Base-by-base conservation (phyloP, 2,113 vertebrate species). In the Serinus canaria region DNA sequence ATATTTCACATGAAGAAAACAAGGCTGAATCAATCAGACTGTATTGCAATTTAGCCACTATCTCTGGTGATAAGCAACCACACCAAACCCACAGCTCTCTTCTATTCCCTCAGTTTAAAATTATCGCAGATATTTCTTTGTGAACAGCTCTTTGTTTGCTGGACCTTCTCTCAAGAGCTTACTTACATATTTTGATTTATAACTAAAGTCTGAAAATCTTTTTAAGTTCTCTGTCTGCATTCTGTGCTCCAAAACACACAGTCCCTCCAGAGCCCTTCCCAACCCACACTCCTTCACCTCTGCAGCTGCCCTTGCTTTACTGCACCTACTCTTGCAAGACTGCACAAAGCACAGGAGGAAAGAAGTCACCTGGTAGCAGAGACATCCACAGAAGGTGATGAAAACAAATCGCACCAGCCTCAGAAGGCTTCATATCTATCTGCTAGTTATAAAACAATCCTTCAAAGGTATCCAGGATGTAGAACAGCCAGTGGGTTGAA, bases 281-380 rank as follows among this genome's bases (percentile, higher is more conserved):
- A 75, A 6, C 31, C 44, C 1, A 0, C 0, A 0, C 16, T 53
- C 28, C 12, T 80, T 78, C 35, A 5, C 59, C 1, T 2, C 64
- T 67, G 43, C 50, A 72, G 77, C 60, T 6, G 3, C 24, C 20
- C 35, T 14, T n/a, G 25, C 11, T 56, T 87, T 72, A 27, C 63
- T 49, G 70, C 33, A 25, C 23, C 31, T 75, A 52, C 53, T 13
- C 47, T 43, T 46, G 11, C 47, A 63, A 39, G 30, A 47, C 35
- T 60, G 50, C 44, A 73, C 21, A 58, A 73, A 7, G 59, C 2
- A 7, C 0, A 0, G 24, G 47, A 46, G 33, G 41, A 70, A 92
- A 44, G 13, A 49, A 63, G 27, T 35, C 64, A 63, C 21, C 43
- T 68, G 64, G 47, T 73, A 92, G 83, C 39, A 94, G 56, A 63